Evolutionary conservation across 2,797 vertebrate genomes (phyloP).

Genomic region (Phaenicophaeus curvirostris): DNA sequence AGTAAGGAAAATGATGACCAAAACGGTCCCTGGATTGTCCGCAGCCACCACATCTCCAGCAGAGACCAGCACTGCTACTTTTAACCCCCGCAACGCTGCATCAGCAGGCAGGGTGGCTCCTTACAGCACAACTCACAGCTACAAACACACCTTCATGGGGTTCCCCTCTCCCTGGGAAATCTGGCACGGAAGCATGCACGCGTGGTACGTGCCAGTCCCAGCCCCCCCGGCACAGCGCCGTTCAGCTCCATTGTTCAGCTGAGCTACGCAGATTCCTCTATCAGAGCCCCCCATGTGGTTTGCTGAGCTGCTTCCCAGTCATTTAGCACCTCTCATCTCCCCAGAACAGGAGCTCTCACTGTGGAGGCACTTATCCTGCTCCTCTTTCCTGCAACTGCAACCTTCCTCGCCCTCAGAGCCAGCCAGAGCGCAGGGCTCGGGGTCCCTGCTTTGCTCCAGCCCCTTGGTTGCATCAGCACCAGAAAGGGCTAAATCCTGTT

Average conservation of each 20-base stretch:
- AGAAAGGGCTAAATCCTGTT: background rate
- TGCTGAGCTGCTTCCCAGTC: background rate
- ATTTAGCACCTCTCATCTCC: background rate
- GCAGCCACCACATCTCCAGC: background rate
- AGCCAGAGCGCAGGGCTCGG: accelerated
- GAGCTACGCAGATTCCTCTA: background rate
- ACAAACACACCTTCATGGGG: background rate
- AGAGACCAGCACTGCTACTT: background rate
- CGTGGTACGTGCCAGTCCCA: accelerated
- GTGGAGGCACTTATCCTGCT: background rate
- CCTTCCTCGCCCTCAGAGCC: accelerated
- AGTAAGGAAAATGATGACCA: background rate
- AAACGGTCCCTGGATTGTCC: background rate
- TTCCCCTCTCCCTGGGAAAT: background rate
- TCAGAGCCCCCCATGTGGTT: background rate
- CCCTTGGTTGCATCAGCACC: background rate
- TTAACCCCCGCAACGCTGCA: accelerated
- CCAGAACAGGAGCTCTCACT: background rate
- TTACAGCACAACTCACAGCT: background rate
- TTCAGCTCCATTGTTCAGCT: accelerated
- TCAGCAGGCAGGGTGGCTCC: accelerated
- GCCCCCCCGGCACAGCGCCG: accelerated
- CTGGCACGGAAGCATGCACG: accelerated
- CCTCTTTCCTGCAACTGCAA: accelerated
- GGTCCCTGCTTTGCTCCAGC: background rate